Base-by-base conservation (phyloP, 92 coral and sea anemone species). In the Palythoa grandiflora region DNA sequence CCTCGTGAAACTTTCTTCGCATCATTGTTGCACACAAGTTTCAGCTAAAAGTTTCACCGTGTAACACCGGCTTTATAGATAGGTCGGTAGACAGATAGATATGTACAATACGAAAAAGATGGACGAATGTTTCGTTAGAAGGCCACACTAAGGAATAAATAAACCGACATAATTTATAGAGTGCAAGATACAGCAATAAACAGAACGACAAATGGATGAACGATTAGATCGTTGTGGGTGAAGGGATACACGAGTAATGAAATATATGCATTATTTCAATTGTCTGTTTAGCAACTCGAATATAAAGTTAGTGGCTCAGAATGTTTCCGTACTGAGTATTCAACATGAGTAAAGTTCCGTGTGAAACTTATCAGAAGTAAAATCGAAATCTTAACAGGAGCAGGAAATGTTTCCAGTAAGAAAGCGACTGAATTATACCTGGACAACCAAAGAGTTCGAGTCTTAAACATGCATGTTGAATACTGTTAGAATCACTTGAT, bases 401-500 rank as follows among this genome's bases (percentile, higher is more conserved):
- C 16, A 59, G 5, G 65, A 59, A 59, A 59, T 0, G 16, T 13
- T 9, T 59, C 65, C 5, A 17, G 1, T 17, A 59, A 5, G 17
- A 14, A 4, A 17, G 39, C 47, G 1, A 10, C 21, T 70, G 3
- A 21, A 52, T 54, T 36, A 35, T 80, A 80, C 85, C 85, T 63
- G 54, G 54, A 44, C 85, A 80, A 15, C 85, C 85, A 63, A 63
- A 80, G 4, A 80, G 74, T 40, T 80, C 85, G 20, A 80, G 73
- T 21, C 47, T 80, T 37, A 80, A 80, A 80, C 85, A 80, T 37
- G 85, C 85, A 44, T 80, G 85, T 53, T 44, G 3, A 65, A 80
- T 65, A 7, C 16, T 14, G n/a, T 11, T 1, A 3, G 73, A 16
- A 10, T 40, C 17, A 17, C 5, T 9, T 3, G 85, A 80, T 37